A percentile compares a stretch with the other conserved stretches of the same genome.
Evolutionary conservation across 2,888 invertebrate species (phyloP).

Genomic region (Carpatolechia fugitivella): DNA sequence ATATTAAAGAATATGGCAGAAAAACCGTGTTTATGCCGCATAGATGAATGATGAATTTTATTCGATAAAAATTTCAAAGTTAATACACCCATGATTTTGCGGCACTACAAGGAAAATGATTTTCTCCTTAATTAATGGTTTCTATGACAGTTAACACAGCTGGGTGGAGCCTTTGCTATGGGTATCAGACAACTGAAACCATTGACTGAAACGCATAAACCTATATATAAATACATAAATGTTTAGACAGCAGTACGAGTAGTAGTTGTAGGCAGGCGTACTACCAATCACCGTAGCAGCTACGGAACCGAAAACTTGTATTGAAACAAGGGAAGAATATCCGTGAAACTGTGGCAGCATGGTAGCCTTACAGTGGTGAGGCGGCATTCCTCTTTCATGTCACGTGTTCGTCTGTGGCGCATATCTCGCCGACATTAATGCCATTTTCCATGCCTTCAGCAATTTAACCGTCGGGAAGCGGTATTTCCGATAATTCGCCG

Average conservation of each 20-base stretch:
- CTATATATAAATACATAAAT: too few relatives aligned
- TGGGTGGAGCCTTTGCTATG: too few relatives aligned
- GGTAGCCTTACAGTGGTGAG: background rate
- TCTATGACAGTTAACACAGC: too few relatives aligned
- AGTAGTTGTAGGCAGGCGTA: too few relatives aligned
- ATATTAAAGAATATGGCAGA: slow-evolving; percentile 1
- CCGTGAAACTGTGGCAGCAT: background rate
- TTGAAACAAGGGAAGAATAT: background rate
- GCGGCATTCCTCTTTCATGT: slow-evolving; percentile 20
- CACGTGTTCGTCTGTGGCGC: slow-evolving; percentile 19
- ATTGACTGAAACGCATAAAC: too few relatives aligned
- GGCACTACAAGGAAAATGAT: too few relatives aligned
- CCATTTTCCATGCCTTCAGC: slow-evolving; percentile 21
- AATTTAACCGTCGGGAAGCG: slow-evolving; percentile 13
- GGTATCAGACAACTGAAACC: too few relatives aligned
- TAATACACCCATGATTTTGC: slow-evolving; percentile 1
- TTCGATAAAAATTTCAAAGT: slow-evolving; percentile 6
- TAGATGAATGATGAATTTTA: slow-evolving; percentile 16
- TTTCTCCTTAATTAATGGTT: too few relatives aligned
- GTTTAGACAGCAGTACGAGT: too few relatives aligned
- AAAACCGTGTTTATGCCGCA: slow-evolving; percentile 10
- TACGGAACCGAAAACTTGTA: background rate
- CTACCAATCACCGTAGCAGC: too few relatives aligned
- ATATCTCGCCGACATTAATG: slow-evolving; percentile 22
- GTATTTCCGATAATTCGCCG: slow-evolving; percentile 21